phyloP scores from a whole-genome alignment of 2,113 vertebrate genomes.

The Semnornis frantzii region DNA sequence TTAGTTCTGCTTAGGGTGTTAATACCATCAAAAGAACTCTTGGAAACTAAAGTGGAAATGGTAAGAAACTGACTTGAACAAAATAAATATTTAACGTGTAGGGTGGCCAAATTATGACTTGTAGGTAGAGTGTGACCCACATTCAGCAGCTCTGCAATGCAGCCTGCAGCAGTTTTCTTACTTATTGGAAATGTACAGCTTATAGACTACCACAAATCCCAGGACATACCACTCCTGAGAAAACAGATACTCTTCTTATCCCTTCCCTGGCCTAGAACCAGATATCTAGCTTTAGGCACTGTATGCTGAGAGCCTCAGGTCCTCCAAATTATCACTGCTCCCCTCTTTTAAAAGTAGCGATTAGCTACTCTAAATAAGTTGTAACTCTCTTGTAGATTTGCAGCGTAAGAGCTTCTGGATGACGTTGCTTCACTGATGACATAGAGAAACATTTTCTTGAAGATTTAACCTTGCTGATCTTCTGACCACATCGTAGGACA shows the following conservation, averaged over 20 bases:
- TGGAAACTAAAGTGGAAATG: conserved; percentile 9
- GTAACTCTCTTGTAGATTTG: neutral
- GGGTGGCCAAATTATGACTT: conserved; percentile 17
- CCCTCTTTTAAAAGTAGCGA: neutral
- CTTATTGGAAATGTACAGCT: neutral
- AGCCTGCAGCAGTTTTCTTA: conserved; percentile 31
- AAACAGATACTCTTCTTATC: conserved; percentile 10
- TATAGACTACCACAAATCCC: neutral
- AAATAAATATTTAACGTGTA: conserved; percentile 55
- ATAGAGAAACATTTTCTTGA: neutral
- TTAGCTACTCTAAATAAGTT: neutral
- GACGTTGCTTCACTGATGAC: neutral
- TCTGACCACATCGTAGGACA: neutral
- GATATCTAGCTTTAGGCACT: conserved; percentile 7
- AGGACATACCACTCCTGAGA: neutral
- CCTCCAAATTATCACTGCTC: neutral
- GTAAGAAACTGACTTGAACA: conserved; percentile 25
- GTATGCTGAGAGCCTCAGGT: neutral
- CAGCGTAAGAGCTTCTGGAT: neutral
- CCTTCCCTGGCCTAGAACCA: neutral
- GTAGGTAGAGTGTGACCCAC: conserved; percentile 41
- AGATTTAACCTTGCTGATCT: neutral
- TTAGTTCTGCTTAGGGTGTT: conserved; percentile 56
- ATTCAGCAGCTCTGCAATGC: conserved; percentile 7
- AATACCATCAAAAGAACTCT: conserved; percentile 65